These are phyloP conservation scores for Philopedon plagiatum DNA, from an alignment of 2,888 invertebrate species.

Conservation along the genomic window DNA sequence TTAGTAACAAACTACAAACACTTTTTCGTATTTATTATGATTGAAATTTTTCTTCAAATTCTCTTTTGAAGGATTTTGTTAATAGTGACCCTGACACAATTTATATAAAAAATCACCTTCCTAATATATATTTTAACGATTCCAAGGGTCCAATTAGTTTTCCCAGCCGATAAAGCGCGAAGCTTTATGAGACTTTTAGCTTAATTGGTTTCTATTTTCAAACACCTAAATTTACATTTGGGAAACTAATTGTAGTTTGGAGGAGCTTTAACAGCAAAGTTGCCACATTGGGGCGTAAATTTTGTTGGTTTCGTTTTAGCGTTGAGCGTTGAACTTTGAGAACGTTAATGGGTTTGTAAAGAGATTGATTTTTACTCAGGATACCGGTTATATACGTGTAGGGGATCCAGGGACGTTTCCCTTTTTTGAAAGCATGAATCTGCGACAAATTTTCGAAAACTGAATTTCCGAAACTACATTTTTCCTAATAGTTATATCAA, in stretches of 20 bases:
- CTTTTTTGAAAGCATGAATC: no score
- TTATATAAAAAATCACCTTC: neutral
- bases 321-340: neutral
- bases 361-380: no score
- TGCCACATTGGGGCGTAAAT: neutral
- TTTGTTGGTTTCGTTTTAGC: neutral
- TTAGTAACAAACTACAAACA: no score
- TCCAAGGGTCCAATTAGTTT: no score
- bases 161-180: neutral
- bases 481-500: no score
- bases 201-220: constrained; percentile 5
- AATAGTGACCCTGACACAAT: neutral
- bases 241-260: neutral
- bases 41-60: no score
- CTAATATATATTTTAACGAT: neutral
- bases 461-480: no score
- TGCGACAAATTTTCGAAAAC: no score
- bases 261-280: neutral
- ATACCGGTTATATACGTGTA: no score
- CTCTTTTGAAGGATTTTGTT: no score
- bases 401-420: no score
- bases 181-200: neutral
- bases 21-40: no score
- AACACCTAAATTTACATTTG: neutral
- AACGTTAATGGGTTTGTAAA: neutral